Percentiles rank a stretch among this genome's conserved stretches.
Evolutionary conservation across 1,140 invertebrate species (phyloP).

Genomic region (Brachionus manjavacas): DNA sequence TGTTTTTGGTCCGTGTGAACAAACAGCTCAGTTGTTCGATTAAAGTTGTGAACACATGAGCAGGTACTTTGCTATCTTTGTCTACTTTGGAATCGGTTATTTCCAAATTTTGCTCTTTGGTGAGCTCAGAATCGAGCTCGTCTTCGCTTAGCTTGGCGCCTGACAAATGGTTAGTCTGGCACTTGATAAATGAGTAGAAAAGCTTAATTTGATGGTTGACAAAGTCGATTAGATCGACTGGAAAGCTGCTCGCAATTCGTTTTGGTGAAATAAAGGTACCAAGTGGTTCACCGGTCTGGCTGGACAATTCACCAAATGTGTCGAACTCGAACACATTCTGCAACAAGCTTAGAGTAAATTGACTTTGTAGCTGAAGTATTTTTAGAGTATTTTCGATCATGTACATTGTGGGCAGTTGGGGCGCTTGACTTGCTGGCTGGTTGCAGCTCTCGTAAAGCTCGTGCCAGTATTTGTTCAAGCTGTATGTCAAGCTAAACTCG

Average conservation of each 20-base stretch:
- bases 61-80: constrained; percentile 17
- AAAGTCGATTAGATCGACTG: neutral
- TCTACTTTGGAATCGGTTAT: neutral
- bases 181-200: neutral
- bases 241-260: neutral
- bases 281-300: neutral
- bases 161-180: neutral
- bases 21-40: constrained; percentile 10
- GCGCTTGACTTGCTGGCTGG: neutral
- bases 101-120: neutral
- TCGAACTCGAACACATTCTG: constrained; percentile 27
- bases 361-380: neutral
- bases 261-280: neutral
- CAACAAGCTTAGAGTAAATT: neutral
- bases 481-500: neutral
- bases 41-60: neutral
- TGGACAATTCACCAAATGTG: neutral
- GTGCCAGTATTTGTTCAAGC: neutral
- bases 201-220: neutral
- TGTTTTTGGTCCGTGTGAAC: neutral
- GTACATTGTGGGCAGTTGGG: neutral
- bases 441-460: neutral
- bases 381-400: constrained; percentile 1
- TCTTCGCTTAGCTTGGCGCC: neutral
- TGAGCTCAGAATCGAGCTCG: neutral